Base-by-base conservation (phyloP, 1,140 invertebrate genomes). In the Fopius arisanus region DNA sequence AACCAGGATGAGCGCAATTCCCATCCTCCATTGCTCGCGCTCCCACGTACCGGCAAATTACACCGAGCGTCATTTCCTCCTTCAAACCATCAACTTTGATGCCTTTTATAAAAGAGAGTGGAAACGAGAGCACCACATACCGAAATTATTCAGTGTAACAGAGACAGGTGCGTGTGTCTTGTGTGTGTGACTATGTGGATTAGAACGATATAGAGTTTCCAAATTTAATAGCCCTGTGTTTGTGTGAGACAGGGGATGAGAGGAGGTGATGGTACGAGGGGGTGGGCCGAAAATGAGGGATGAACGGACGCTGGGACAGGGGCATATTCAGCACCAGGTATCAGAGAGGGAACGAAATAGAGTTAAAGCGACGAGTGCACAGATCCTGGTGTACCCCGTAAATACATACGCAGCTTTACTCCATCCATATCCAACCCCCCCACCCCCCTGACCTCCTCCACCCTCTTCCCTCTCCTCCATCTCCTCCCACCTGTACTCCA, bases 201-300 rank as follows among this genome's bases (percentile, higher is more conserved):
- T 12, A 37, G 40, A 21, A 63, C 31, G 76, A 78, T 85, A 84
- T 85, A 84, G 79, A 82, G 82, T 85, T 86, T 83, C 84, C 80
- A 85, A 85, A 86, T 86, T 86, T 86, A 86, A 86, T 84, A 85
- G 82, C 80, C 75, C 81, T 83, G 82, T 80, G 70, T 21, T 75
- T 78, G 78, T 77, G 51, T 10, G 54, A 59, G 21, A 28, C 5
- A 28, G 23, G 54, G 26, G 19, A 59, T 9, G 14, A 28, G 21
- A 59, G 33, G n/a, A n/a, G n/a, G n/a, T n/a, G n/a, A n/a, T n/a
- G n/a, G n/a, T n/a, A n/a, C n/a, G n/a, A n/a, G n/a, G n/a, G n/a
- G n/a, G n/a, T n/a, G n/a, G n/a, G 7, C 33, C 16, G 48, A 6
- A 69, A 29, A 70, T 59, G 68, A 70, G 48, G n/a, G 68, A 59